These are phyloP conservation scores for Sinella curviseta DNA, from an alignment of 1,140 invertebrate genomes.

Conservation along the genomic window DNA sequence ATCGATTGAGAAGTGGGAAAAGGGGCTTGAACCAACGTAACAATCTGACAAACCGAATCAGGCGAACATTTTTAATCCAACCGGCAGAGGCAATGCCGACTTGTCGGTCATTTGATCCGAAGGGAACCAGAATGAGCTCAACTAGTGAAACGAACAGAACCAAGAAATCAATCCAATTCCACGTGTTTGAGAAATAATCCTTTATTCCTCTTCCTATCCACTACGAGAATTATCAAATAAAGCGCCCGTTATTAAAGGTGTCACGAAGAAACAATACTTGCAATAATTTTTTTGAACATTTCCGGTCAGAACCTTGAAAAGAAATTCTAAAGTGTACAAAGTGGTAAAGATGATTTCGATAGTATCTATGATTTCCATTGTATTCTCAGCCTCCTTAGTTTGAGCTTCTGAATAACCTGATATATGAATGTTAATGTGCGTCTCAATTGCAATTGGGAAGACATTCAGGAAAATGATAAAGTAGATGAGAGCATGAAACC, in stretches of 20 bases:
- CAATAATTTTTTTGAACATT: not conserved
- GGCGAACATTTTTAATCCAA: constrained; percentile 4
- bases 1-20: not conserved
- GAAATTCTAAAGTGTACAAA: not conserved
- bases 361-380: not conserved
- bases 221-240: constrained; percentile 4
- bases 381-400: not conserved
- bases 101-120: not conserved
- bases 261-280: too few relatives aligned
- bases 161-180: constrained; percentile 23
- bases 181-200: constrained; percentile 25
- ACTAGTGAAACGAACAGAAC: not conserved
- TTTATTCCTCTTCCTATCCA: constrained; percentile 5
- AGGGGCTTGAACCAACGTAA: not conserved
- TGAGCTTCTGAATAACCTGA: not conserved
- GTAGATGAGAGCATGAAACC: constrained; percentile 42
- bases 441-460: not conserved
- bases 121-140: not conserved
- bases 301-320: not conserved
- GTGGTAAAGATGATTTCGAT: constrained; percentile 4
- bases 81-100: not conserved
- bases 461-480: constrained; percentile 31
- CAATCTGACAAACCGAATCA: constrained; percentile 6
- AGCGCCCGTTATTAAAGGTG: not conserved
- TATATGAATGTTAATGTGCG: not conserved